Evolutionary conservation across 2,888 invertebrate species (phyloP).

Genomic region (Apamea crenata): DNA sequence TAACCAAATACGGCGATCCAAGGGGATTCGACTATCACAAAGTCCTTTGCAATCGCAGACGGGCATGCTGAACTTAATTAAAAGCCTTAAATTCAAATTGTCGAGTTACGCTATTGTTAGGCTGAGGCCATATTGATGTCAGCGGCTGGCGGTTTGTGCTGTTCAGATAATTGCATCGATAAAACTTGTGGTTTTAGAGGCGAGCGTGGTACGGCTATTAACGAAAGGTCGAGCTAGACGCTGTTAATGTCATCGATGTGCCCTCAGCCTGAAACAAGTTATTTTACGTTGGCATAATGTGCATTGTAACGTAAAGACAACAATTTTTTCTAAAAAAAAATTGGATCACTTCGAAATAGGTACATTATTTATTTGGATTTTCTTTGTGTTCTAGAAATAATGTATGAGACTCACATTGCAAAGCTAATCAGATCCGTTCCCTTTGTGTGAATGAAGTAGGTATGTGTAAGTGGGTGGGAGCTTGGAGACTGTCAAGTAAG

Average conservation of each 20-base stretch:
- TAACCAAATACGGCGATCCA: constrained; percentile 61
- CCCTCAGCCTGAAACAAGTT: constrained; percentile 54
- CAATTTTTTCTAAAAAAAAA: neutral
- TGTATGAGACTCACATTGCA: constrained; percentile 21
- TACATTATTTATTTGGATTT: neutral
- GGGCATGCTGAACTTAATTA: constrained; percentile 73
- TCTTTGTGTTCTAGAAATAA: neutral
- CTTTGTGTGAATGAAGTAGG: constrained; percentile 26
- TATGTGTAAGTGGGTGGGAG: constrained; percentile 30
- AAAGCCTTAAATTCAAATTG: constrained; percentile 73
- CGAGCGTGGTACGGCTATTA: constrained; percentile 56
- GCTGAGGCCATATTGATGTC: constrained; percentile 69
- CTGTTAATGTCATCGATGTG: constrained; percentile 56
- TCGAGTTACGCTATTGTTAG: constrained; percentile 71
- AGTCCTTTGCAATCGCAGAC: constrained; percentile 67
- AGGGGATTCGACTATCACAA: constrained; percentile 69
- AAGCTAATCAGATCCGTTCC: constrained; percentile 45
- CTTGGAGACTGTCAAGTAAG: constrained; percentile 40
- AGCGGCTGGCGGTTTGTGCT: constrained; percentile 64
- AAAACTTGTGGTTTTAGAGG: constrained; percentile 70
- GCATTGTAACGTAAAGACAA: neutral
- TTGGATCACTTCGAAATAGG: neutral
- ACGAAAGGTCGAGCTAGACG: constrained; percentile 31
- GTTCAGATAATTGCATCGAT: constrained; percentile 74
- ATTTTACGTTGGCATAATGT: constrained; percentile 43